Conservation (phyloP, 1,140 invertebrate genomes). For the Drosophila paulistorum region DNA sequence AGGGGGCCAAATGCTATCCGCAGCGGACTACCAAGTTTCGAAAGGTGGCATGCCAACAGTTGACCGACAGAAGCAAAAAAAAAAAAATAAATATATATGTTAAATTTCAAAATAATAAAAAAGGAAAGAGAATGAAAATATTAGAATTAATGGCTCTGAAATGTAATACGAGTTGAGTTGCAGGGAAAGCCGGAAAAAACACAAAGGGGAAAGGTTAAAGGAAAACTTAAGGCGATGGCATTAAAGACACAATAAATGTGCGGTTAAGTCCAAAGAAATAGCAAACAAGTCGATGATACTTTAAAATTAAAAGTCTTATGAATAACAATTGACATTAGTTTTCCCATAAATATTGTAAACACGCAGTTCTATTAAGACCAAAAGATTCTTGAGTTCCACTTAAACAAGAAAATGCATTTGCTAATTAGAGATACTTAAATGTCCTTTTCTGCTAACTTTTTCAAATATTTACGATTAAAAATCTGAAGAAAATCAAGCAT, state of each 20-base stretch:
- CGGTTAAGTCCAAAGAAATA: neutral
- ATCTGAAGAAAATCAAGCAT: no score
- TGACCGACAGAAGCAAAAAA: constrained; percentile 67
- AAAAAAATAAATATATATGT: constrained; percentile 43
- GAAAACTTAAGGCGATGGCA: constrained; percentile 14
- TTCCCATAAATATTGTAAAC: no score
- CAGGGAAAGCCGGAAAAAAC: neutral
- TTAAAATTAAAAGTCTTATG: no score
- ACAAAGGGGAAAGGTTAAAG: neutral
- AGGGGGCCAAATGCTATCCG: neutral
- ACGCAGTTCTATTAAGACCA: no score
- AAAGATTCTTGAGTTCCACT: no score
- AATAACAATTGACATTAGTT: no score
- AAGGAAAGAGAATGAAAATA: constrained; percentile 51
- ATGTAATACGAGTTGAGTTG: constrained; percentile 21
- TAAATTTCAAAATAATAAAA: constrained; percentile 33
- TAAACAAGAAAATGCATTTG: neutral
- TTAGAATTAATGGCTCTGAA: constrained; percentile 71
- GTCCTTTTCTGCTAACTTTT: no score
- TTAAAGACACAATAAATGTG: neutral
- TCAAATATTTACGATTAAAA: no score
- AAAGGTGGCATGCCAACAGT: constrained; percentile 48
- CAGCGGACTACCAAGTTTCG: neutral
- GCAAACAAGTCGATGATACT: no score
- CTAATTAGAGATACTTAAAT: neutral